These are phyloP conservation scores for Carcina quercana DNA, from an alignment of 2,888 invertebrate species.

Conservation along the genomic window DNA sequence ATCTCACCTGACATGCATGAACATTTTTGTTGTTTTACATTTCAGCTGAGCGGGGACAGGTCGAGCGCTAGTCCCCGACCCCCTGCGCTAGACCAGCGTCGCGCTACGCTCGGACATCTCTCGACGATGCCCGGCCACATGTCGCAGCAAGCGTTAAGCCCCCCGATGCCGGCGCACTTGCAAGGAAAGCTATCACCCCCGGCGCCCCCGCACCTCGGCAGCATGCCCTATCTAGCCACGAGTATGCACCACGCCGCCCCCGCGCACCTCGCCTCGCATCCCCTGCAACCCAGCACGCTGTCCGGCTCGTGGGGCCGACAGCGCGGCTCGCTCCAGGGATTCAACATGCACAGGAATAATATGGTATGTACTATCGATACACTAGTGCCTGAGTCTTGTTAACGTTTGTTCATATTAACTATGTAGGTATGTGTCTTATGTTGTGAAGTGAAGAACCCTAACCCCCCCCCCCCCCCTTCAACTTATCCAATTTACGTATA, in stretches of 20 bases:
- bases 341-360: conserved; percentile 38
- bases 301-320: conserved; percentile 44
- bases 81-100: conserved; percentile 36
- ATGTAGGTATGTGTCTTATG: too few species aligned
- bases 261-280: conserved; percentile 30
- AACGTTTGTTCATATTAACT: too few species aligned
- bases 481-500: too few species aligned
- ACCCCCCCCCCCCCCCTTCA: too few species aligned
- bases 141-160: conserved; percentile 30
- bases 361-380: too few species aligned
- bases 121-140: conserved; percentile 15
- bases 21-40: conserved; percentile 7
- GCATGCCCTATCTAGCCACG: conserved; percentile 53
- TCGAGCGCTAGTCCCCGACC: conserved; percentile 54
- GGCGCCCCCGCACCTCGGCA: conserved; percentile 36
- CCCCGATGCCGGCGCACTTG: conserved; percentile 33
- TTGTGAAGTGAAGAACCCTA: too few species aligned
- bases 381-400: too few species aligned
- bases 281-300: conserved; percentile 33
- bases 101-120: conserved; percentile 35
- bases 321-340: conserved; percentile 46
- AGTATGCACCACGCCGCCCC: conserved; percentile 33
- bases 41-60: conserved; percentile 44
- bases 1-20: neutral
- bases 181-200: conserved; percentile 30